Evolutionary conservation across 2,888 invertebrate genomes (phyloP).

Genomic region (Morpho helenor): DNA sequence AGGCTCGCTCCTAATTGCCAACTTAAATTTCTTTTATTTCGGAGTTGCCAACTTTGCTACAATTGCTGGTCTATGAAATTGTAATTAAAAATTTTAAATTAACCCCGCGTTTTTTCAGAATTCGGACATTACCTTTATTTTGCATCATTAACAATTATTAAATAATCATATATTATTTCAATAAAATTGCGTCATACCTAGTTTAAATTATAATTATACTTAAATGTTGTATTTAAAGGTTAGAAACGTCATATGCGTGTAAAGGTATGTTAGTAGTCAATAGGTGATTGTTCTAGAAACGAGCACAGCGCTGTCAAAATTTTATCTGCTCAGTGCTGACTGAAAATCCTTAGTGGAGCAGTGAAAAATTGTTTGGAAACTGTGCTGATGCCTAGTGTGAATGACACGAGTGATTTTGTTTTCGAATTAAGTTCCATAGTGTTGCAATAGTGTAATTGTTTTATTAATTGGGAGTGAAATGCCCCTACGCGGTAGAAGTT

Average conservation of each 20-base stretch:
- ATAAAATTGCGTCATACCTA: too few relatives aligned
- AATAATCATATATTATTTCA: too few relatives aligned
- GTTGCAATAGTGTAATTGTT: slow-evolving; percentile 32
- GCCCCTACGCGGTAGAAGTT: slow-evolving; percentile 67
- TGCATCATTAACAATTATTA: too few relatives aligned
- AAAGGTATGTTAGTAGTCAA: slow-evolving; percentile 10
- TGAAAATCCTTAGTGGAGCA: slow-evolving; percentile 17
- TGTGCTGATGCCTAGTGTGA: slow-evolving; percentile 34
- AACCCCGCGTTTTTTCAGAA: too few relatives aligned
- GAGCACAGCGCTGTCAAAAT: slow-evolving; percentile 39
- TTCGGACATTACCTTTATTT: too few relatives aligned
- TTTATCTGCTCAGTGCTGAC: slow-evolving; percentile 30
- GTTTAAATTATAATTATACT: background rate
- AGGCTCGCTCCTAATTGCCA: too few relatives aligned
- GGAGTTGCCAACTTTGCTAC: too few relatives aligned
- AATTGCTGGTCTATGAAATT: too few relatives aligned
- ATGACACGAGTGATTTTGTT: slow-evolving; percentile 26
- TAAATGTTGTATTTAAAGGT: background rate
- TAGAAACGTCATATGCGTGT: slow-evolving; percentile 15
- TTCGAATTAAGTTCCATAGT: slow-evolving; percentile 11
- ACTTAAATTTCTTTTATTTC: too few relatives aligned
- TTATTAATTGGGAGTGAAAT: slow-evolving; percentile 53
- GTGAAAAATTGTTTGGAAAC: slow-evolving; percentile 32
- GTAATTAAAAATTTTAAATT: too few relatives aligned
- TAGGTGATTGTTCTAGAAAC: slow-evolving; percentile 60